Base-by-base conservation (phyloP, 2,888 invertebrate species). In the Acrocyrtus sp. region DNA sequence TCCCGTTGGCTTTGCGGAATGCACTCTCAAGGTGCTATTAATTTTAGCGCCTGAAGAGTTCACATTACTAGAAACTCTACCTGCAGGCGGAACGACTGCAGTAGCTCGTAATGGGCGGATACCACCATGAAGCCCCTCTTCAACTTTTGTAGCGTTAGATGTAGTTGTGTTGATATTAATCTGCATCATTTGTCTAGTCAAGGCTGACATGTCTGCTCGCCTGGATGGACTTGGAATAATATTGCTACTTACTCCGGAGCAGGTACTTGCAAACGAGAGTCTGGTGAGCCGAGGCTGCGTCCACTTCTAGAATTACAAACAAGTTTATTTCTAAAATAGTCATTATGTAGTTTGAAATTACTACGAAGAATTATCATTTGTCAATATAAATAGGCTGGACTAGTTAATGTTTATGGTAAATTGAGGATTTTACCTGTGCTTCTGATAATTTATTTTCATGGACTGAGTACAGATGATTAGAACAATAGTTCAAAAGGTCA, bases 11-110 rank as follows among this genome's bases (percentile, higher is more conserved):
- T 15, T 21, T 24, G 54, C 39, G 12, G 43, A 10, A 27, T 10
- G 10, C 27, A 8, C 26, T 29, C 48, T 29, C 27, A 34, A 22
- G 53, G 17, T 5, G 43, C 53, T 26, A 45, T 21, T 57, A 47
- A 47, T 6, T 15, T 15, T 4, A 61, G 39, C 21, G 17, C 17
- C 26, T 21, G 19, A 1, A 0, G 47, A 39, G 15, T 22, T 19
- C 27, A 2, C 27, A 21, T n/a, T n/a, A 41, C 21, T 12, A 24
- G 50, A 22, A 6, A 34, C 12, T 2, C 17, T 47, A n/a, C n/a
- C 29, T 26, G 54, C 43, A 3, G 57, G 73, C 10, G 50, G 54
- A 53, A 69, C 48, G 8, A 69, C 39, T 2, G 74, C 50, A 27
- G 68, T 63, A 15, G 47, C 50, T 48, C 19, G 43, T 26, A 61